Conservation (phyloP, 2,113 vertebrate genomes). For the Pungitius pungitius region DNA sequence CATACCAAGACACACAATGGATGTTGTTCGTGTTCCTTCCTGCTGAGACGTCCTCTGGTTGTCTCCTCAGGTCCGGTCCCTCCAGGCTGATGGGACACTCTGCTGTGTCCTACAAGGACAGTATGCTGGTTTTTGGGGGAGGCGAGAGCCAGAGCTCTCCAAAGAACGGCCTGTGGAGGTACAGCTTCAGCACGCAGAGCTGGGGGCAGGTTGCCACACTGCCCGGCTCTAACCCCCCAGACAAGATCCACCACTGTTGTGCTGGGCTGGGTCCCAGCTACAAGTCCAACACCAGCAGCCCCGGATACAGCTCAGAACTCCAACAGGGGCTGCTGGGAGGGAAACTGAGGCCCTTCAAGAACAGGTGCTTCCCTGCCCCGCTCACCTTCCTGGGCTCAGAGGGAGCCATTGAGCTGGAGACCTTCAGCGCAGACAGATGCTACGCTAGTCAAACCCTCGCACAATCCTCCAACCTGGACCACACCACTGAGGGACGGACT, state of each 20-base stretch:
- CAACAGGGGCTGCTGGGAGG: conserved; percentile 11
- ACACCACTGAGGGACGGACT: conserved; percentile 8
- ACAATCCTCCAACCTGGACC: conserved; percentile 8
- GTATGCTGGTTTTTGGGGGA: conserved; percentile 87
- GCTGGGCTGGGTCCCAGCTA: conserved; percentile 80
- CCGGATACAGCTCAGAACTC: neutral
- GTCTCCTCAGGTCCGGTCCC: conserved; percentile 83
- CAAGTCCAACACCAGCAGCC: conserved; percentile 19
- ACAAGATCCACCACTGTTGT: conserved; percentile 84
- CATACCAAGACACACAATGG: neutral
- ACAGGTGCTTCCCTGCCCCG: conserved; percentile 71
- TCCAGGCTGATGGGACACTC: conserved; percentile 85
- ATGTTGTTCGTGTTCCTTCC: conserved; percentile 20
- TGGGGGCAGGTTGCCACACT: conserved; percentile 79
- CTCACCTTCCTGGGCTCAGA: conserved; percentile 46
- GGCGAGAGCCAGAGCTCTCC: conserved; percentile 79
- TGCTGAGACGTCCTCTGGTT: conserved; percentile 7
- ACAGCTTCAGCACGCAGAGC: conserved; percentile 75
- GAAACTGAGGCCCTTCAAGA: conserved; percentile 73
- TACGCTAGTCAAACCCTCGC: neutral
- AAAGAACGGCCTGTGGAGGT: conserved; percentile 82
- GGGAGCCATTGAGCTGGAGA: conserved; percentile 83
- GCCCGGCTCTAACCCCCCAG: conserved; percentile 65
- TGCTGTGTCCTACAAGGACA: conserved; percentile 80
- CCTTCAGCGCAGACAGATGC: conserved; percentile 59